A percentile compares a stretch with the other conserved stretches of the same genome.
Evolutionary conservation across 2,797 vertebrate genomes (phyloP).

Genomic region (Kryptolebias ocellatus): DNA sequence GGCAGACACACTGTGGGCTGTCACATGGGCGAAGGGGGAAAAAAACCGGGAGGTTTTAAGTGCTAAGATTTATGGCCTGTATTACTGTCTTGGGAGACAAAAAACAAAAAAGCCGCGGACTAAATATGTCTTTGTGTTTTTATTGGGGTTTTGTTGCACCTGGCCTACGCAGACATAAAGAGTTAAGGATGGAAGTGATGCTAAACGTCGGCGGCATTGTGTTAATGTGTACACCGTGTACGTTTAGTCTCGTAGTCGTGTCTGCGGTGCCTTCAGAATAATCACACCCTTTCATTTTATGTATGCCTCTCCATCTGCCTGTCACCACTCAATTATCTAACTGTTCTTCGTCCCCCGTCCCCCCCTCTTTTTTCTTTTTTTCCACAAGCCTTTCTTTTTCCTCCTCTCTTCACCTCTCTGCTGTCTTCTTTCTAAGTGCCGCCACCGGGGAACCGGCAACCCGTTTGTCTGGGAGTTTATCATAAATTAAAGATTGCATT

Average conservation of each 20-base stretch:
- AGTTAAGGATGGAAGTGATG: conserved; percentile 62
- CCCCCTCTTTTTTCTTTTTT: conserved; percentile 5
- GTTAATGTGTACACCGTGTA: conserved; percentile 59
- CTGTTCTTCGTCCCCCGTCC: conserved; percentile 31
- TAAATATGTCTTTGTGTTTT: conserved; percentile 54
- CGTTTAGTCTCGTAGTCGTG: conserved; percentile 51
- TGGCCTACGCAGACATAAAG: conserved; percentile 41
- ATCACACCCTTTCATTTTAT: conserved; percentile 63
- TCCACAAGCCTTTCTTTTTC: conserved; percentile 36
- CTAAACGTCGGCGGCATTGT: conserved; percentile 64
- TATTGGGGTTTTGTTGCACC: conserved; percentile 51
- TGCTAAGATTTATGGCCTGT: conserved; percentile 57
- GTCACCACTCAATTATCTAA: conserved; percentile 66
- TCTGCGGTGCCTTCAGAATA: conserved; percentile 54
- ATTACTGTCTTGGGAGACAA: conserved; percentile 19
- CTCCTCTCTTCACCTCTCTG: conserved; percentile 56
- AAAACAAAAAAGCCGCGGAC: conserved; percentile 36
- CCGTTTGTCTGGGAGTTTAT: conserved; percentile 78
- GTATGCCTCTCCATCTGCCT: conserved; percentile 41
- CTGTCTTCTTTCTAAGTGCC: conserved; percentile 65
- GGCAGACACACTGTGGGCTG: conserved; percentile 76
- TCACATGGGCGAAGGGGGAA: conserved; percentile 70
- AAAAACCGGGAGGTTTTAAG: conserved; percentile 63
- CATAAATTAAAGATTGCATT: conserved; percentile 86
- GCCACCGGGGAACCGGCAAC: conserved; percentile 64